Conservation (phyloP, 2,888 invertebrate species). For the Carpatolechia fugitivella region DNA sequence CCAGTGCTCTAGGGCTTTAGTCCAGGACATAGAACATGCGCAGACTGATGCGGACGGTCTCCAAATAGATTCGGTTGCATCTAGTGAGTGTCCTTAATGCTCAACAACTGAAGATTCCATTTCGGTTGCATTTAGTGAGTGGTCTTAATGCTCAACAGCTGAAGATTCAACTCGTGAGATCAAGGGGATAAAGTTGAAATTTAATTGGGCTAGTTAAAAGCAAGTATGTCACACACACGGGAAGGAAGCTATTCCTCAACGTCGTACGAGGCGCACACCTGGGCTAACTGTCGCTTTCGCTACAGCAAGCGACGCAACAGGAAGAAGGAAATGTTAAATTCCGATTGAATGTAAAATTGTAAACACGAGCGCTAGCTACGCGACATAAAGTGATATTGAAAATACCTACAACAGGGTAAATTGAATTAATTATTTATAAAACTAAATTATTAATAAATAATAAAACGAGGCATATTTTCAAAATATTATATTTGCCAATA, state of each 20-base stretch:
- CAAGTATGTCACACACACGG: slow-evolving; percentile 21
- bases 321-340: slow-evolving; percentile 18
- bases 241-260: slow-evolving; percentile 54
- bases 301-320: slow-evolving; percentile 1
- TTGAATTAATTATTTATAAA: no score
- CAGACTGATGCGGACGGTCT: slow-evolving; percentile 29
- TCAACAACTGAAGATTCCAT: slow-evolving; percentile 21
- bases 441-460: no score
- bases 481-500: slow-evolving; percentile 68
- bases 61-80: slow-evolving; percentile 62
- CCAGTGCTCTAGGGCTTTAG: no score
- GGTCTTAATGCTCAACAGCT: slow-evolving; percentile 14
- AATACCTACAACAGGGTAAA: no score
- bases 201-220: slow-evolving; percentile 19
- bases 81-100: slow-evolving; percentile 35
- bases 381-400: no score
- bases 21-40: no score
- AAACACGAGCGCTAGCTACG: no score
- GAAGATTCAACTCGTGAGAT: no score
- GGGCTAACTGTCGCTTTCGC: slow-evolving; percentile 16
- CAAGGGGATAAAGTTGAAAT: slow-evolving; percentile 30
- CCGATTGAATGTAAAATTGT: no score
- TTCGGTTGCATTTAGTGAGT: slow-evolving; percentile 45
- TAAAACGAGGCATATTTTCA: slow-evolving; percentile 43
- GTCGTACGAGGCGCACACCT: slow-evolving; percentile 28